Evolutionary conservation across 2,797 vertebrate genomes (phyloP), one percentile per base, ranked within the genome.

Genomic region (Periophthalmus magnuspinnatus): DNA sequence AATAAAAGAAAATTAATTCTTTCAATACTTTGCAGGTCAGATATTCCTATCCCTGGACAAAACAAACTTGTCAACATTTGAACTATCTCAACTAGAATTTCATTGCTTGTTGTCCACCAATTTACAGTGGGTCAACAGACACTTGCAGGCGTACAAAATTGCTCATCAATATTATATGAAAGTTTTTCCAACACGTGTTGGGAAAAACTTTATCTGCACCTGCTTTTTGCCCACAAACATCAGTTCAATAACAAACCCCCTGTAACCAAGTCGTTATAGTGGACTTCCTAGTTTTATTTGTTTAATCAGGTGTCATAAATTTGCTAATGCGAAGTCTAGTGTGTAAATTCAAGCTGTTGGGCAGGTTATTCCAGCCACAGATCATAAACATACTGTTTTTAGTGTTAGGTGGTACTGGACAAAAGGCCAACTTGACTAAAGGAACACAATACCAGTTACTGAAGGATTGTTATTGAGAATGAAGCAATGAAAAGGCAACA

Each of bases 281-380:
- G 64, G 32, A 66, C 64, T 66, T 66, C 64, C 64, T 54, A 36
- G 48, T 66, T 66, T 54, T 65, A 34, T 54, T 52, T 54, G 19
- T 67, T 65, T 54, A 32, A 54, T 66, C 48, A 21, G 47, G 47
- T 66, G 48, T 66, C 32, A 66, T 66, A 66, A 52, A 52, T 48
- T 48, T 14, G 45, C 64, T 65, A 65, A 65, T 52, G 64, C 11
- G 64, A 50, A 50, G 64, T 65, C 28, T 34, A 52, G 45, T 34
- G 41, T 64, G 47, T 36, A 50, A 34, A 52, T 66, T 32, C 64
- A 54, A 36, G 64, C 64, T 52, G 64, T 65, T 65, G 28, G 52
- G 19, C 64, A n/a, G 64, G 64, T 65, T 65, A 65, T 52, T 52
- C 64, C 28, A 14, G 48, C 48, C 32, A 52, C 48, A 34, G 48